These are phyloP conservation scores for Dufourea novaeangliae DNA, from an alignment of 1,140 invertebrate genomes.

Conservation along the genomic window DNA sequence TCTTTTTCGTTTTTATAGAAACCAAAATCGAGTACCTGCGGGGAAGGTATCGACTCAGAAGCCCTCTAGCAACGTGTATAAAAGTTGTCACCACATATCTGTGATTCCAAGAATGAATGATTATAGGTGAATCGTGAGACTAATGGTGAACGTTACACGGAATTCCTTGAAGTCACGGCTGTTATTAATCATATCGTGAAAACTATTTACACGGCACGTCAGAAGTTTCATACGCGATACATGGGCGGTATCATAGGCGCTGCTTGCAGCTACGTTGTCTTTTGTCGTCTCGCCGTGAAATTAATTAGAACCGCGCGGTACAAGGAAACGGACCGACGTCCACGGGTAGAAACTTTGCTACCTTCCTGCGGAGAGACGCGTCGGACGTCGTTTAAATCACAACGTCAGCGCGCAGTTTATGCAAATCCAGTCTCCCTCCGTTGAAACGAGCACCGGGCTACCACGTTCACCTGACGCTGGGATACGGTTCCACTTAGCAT, in stretches of 20 bases:
- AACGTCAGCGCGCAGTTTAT: conserved; percentile 54
- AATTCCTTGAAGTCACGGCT: no score
- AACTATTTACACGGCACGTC: no score
- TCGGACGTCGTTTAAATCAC: conserved; percentile 61
- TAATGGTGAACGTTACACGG: no score
- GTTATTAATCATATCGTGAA: no score
- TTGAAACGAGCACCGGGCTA: not conserved
- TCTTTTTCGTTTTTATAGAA: no score
- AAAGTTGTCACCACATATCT: no score
- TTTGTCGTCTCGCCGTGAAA: conserved; percentile 14
- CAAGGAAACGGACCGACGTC: conserved; percentile 1
- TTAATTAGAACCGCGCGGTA: conserved; percentile 17
- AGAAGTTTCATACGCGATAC: not conserved
- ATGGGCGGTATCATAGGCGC: conserved; percentile 12
- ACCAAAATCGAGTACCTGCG: no score
- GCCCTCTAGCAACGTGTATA: no score
- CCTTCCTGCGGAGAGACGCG: conserved; percentile 53
- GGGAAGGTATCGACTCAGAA: no score
- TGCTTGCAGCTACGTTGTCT: not conserved
- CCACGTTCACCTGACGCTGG: no score
- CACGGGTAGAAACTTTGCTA: conserved; percentile 51
- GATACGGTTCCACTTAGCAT: not conserved
- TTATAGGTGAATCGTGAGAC: no score
- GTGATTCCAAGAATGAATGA: no score
- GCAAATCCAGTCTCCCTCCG: conserved; percentile 61